A percentile compares a stretch with the other conserved stretches of the same genome.
Conservation (phyloP, 2,888 invertebrate species). For the Junonia oenone region DNA sequence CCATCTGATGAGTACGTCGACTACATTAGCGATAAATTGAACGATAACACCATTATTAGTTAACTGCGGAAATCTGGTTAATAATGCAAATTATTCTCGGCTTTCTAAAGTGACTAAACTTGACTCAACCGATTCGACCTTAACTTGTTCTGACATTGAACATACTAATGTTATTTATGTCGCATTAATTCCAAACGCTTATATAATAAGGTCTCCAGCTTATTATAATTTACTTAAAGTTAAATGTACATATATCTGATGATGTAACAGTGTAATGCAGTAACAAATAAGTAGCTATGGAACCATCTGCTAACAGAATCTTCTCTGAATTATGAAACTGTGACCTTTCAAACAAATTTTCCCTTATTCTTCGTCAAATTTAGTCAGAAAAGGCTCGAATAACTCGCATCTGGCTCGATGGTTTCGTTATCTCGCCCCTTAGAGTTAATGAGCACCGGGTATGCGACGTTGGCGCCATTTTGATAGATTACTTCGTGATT, state of each 20-base stretch:
- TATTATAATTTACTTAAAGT: background rate
- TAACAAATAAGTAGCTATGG: background rate
- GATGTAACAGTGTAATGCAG: too few species aligned
- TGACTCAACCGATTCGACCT: background rate
- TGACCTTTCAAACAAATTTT: background rate
- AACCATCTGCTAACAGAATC: background rate
- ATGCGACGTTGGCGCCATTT: slow-evolving; percentile 21
- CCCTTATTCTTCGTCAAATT: background rate
- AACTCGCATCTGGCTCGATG: slow-evolving; percentile 15
- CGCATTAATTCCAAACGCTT: too few species aligned
- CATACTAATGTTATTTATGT: background rate
- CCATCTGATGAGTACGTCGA: background rate
- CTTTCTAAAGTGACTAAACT: background rate
- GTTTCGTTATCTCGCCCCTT: slow-evolving; percentile 21
- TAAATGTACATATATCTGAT: background rate
- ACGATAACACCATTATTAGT: background rate
- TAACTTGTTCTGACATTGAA: background rate
- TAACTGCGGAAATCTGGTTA: background rate
- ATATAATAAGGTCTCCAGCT: background rate
- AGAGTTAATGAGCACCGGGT: slow-evolving; percentile 25
- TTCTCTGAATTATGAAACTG: background rate
- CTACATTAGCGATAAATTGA: background rate
- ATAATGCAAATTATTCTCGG: background rate
- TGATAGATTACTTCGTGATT: slow-evolving; percentile 31
- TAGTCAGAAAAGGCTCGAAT: background rate